These are phyloP conservation scores for Cyphomyrus plagiostoma DNA, from an alignment of 2,113 vertebrate genomes.

Conservation along the genomic window DNA sequence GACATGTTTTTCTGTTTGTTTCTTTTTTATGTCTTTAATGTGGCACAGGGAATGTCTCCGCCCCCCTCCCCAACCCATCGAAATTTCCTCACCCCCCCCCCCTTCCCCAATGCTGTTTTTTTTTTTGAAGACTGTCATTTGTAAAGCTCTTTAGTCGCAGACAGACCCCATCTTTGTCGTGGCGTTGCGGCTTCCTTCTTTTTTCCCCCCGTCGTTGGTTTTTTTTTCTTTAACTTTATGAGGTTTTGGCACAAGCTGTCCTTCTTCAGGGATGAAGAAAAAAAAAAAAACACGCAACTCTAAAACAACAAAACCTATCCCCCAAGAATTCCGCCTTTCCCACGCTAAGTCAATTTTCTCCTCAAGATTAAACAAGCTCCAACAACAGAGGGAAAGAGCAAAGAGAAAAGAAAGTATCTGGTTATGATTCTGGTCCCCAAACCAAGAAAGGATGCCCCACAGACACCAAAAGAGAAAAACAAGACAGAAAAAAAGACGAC, in stretches of 20 bases:
- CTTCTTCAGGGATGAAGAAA: conserved; percentile 50
- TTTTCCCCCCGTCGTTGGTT: conserved; percentile 30
- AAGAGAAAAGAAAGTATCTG: conserved; percentile 45
- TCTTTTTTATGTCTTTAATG: conserved; percentile 76
- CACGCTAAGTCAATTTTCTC: conserved; percentile 63
- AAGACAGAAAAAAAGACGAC: conserved; percentile 52
- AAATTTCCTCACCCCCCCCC: conserved; percentile 50
- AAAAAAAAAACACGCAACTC: conserved; percentile 42
- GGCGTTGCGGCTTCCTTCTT: conserved; percentile 54
- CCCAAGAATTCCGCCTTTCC: conserved; percentile 56
- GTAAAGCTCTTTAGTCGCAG: conserved; percentile 57
- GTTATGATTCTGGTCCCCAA: conserved; percentile 57
- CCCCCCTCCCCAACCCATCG: conserved; percentile 50
- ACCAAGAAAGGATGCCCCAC: conserved; percentile 59
- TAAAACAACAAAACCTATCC: conserved; percentile 59
- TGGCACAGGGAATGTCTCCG: conserved; percentile 65
- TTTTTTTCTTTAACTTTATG: conserved; percentile 54
- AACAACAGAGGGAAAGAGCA: conserved; percentile 47
- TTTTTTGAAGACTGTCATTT: conserved; percentile 59
- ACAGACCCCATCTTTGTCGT: conserved; percentile 63
- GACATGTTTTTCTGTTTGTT: conserved; percentile 80
- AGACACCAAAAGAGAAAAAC: conserved; percentile 57
- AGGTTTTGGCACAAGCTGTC: conserved; percentile 60
- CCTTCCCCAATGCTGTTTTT: conserved; percentile 35
- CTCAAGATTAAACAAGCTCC: conserved; percentile 61